These are phyloP conservation scores for Poliocrania exsul DNA, from an alignment of 2,797 vertebrate species.

Conservation along the genomic window DNA sequence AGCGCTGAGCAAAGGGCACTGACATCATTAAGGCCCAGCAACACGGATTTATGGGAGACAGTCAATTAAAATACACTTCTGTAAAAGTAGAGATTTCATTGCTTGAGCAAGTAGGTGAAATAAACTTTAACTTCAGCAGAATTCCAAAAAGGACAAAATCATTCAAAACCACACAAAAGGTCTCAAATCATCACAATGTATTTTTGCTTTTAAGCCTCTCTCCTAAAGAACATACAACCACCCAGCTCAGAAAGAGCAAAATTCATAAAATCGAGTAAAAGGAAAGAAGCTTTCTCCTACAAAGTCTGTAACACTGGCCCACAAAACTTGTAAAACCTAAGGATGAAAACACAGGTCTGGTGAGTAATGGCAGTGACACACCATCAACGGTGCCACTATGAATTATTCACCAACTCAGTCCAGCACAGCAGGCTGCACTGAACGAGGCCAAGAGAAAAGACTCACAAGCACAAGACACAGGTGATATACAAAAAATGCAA, in stretches of 20 bases:
- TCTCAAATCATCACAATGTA: neutral
- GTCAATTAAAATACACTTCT: neutral
- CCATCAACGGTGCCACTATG: neutral
- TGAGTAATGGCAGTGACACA: neutral
- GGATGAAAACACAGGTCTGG: neutral
- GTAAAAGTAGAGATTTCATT: neutral
- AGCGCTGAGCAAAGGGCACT: slow-evolving; percentile 37
- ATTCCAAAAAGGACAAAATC: neutral
- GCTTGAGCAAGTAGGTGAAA: neutral
- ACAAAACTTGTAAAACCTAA: neutral
- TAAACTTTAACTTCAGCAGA: neutral
- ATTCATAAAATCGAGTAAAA: neutral
- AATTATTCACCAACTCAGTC: slow-evolving; percentile 4
- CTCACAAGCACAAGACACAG: neutral
- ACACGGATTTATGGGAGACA: neutral
- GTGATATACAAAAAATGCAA: neutral
- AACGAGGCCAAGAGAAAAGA: neutral
- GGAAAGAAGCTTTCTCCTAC: neutral
- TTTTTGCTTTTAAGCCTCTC: neutral
- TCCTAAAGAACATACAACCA: neutral
- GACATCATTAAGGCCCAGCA: slow-evolving; percentile 30
- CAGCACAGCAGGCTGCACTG: neutral
- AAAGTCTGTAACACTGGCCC: neutral
- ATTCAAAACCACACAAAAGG: neutral
- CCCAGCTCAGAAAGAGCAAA: neutral